A percentile compares a stretch with the other conserved stretches of the same genome.
Evolutionary conservation across 2,113 vertebrate genomes (phyloP).

Genomic region (Blennius ocellaris): DNA sequence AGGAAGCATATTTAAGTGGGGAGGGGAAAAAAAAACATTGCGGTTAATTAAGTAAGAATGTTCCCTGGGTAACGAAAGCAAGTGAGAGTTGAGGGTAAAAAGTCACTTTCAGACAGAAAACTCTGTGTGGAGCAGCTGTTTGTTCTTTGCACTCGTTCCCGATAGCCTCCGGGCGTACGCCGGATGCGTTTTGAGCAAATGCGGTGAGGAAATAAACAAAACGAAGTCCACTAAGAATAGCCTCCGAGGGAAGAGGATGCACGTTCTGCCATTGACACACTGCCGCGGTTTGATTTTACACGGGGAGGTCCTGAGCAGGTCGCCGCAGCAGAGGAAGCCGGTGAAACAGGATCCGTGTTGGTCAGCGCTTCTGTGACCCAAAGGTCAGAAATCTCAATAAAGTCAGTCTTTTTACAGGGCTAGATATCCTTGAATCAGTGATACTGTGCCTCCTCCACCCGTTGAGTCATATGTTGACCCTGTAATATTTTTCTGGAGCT

Average conservation of each 20-base stretch:
- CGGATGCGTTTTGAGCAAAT: conserved; percentile 51
- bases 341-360: conserved; percentile 78
- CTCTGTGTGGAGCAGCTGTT: conserved; percentile 58
- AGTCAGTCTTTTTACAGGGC: conserved; percentile 62
- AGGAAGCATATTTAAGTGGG: conserved; percentile 21
- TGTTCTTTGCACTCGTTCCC: conserved; percentile 16
- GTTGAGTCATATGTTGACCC: conserved; percentile 1
- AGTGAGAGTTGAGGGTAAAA: conserved; percentile 11
- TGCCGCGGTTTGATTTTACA: conserved; percentile 74
- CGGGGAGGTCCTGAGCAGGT: conserved; percentile 49
- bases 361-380: conserved; percentile 81
- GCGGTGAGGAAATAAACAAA: conserved; percentile 31
- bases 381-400: conserved; percentile 79
- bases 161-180: conserved; percentile 53
- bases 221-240: conserved; percentile 58
- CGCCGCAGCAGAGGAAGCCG: conserved; percentile 66
- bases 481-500: conserved; percentile 15
- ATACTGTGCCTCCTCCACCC: conserved; percentile 17
- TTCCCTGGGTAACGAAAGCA: conserved; percentile 11
- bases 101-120: conserved; percentile 38
- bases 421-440: conserved; percentile 50
- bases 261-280: conserved; percentile 55
- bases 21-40: conserved; percentile 24
- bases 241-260: conserved; percentile 32
- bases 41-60: conserved; percentile 38